Percentiles rank a stretch among this genome's conserved stretches.
Conservation (phyloP, 2,888 invertebrate genomes). For the Cerastis leucographa region DNA sequence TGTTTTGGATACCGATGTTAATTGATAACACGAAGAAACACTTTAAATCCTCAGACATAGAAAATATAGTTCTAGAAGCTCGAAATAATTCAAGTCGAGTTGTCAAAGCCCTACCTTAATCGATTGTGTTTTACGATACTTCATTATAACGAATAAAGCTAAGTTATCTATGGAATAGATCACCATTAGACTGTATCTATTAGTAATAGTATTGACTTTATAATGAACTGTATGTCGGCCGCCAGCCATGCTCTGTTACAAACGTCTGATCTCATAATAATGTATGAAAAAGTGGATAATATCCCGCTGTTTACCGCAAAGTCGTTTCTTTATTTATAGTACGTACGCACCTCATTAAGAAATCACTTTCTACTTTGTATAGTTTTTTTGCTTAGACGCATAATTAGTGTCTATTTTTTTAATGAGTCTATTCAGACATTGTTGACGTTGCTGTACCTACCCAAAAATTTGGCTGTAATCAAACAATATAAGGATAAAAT, state of each 20-base stretch:
- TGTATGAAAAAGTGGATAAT: conserved; percentile 41
- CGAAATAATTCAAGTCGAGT: background rate
- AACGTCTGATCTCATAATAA: conserved; percentile 58
- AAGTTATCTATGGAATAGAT: conserved; percentile 44
- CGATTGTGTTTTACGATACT: conserved; percentile 43
- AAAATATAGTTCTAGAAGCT: background rate
- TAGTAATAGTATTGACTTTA: conserved; percentile 63
- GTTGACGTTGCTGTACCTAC: background rate
- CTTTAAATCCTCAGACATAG: background rate
- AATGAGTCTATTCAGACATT: conserved; percentile 17
- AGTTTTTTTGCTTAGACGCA: background rate
- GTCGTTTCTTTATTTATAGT: conserved; percentile 28
- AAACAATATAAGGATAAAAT: background rate
- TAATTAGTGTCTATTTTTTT: conserved; percentile 29
- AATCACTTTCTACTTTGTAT: conserved; percentile 39
- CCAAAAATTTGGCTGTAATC: background rate
- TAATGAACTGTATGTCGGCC: conserved; percentile 67
- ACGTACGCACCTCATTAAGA: conserved; percentile 34
- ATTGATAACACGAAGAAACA: conserved; percentile 41
- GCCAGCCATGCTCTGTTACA: conserved; percentile 68
- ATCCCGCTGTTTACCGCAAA: conserved; percentile 38
- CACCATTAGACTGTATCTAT: conserved; percentile 46
- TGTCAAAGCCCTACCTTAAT: conserved; percentile 29
- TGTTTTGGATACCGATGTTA: conserved; percentile 44
- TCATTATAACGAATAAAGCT: conserved; percentile 13